Percentiles rank a stretch among this genome's conserved stretches.
Conservation (phyloP, 2,888 invertebrate species). For the Raillietiella orientalis region DNA sequence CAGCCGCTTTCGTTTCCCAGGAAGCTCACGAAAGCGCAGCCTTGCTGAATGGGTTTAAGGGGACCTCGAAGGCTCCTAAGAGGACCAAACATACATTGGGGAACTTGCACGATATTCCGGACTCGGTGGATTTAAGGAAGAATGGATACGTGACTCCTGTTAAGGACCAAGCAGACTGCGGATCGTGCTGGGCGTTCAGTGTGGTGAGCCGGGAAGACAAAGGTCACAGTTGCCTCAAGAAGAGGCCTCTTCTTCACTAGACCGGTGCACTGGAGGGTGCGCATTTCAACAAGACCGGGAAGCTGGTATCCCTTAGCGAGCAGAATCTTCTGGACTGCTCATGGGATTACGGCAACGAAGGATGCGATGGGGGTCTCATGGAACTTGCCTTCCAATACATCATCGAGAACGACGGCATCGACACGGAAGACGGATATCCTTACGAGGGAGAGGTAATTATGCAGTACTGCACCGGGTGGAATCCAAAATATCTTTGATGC, state of each 20-base stretch:
- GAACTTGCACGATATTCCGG: conserved; percentile 27
- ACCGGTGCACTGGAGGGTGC: conserved; percentile 67
- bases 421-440: no score
- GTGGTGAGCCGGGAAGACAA: conserved; percentile 31
- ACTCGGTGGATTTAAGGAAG: conserved; percentile 46
- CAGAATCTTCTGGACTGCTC: conserved; percentile 73
- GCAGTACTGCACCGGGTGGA: no score
- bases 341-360: conserved; percentile 44
- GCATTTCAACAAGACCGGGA: no score
- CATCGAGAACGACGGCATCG: conserved; percentile 48
- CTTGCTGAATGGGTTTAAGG: conserved; percentile 32
- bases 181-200: conserved; percentile 79
- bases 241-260: conserved; percentile 15
- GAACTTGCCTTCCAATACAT: conserved; percentile 58
- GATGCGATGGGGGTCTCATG: conserved; percentile 56
- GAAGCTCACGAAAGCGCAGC: conserved; percentile 42
- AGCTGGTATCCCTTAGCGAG: no score
- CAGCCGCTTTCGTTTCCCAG: conserved; percentile 11
- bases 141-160: no score
- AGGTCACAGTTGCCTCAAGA: no score
- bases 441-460: conserved; percentile 37
- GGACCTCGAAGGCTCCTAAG: no score
- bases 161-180: conserved; percentile 71
- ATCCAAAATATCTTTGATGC: no score
- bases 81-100: no score